Base-by-base conservation (phyloP, 1,140 invertebrate species). In the Calliopsis andreniformis region DNA sequence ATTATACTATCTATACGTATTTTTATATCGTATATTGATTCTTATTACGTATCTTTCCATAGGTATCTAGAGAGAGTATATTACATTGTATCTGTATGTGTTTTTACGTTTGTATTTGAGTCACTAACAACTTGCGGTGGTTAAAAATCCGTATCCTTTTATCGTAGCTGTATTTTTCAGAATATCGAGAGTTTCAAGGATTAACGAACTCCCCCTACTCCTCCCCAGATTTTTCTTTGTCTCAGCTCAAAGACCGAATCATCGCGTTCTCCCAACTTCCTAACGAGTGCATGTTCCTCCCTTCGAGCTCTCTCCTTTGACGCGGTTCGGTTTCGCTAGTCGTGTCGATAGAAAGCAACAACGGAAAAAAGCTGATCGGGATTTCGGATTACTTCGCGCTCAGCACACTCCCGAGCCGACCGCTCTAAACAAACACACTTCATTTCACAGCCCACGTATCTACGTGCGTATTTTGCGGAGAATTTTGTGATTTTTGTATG, bases 401-500 rank as follows among this genome's bases (percentile, higher is more conserved):
- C 2, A 49, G 47, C 28, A 23, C 32, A 28, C 18, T 8, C 42
- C 7, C 20, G 30, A 28, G n/a, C 32, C n/a, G 25, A 51, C 35
- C 59, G 59, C n/a, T 45, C 12, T 5, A 30, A 56, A 67, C 51
- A 18, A n/a, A 30, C 56, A 67, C 67, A 35, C 59, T 35, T 56
- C 79, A 16, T 30, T 55, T 47, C 72, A 47, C 67, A 47, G 39
- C 23, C n/a, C 61, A 35, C 59, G 4, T 39, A 70, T 70, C 66
- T 49, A 64, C 76, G 80, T 64, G 66, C 35, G 39, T 66, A 73
- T 82, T 83, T 83, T 83, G 68, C 73, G 79, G 28, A 39, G 61
- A 76, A 84, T 84, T 85, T 85, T 85, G 79, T 75, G 83, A 84
- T 85, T 85, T 85, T 84, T 85, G 79, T 79, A 53, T 80, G 83